Evolutionary conservation across 2,888 invertebrate species (phyloP).

Genomic region (Podabrus alpinus): DNA sequence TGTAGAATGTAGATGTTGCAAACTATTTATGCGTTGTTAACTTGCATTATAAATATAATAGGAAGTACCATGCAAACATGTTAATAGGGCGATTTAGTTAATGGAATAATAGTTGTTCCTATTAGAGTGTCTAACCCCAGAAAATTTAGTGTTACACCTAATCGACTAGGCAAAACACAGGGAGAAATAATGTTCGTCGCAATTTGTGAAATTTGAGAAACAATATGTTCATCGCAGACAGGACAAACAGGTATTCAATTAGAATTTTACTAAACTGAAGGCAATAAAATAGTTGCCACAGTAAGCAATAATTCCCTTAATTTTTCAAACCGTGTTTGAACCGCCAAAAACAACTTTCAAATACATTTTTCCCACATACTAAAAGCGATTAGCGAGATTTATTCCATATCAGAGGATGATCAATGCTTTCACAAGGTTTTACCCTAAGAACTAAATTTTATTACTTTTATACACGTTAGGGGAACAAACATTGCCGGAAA

Average conservation of each 20-base stretch:
- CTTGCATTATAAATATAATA: slow-evolving; percentile 3
- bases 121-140: slow-evolving; percentile 21
- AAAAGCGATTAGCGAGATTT: not conserved
- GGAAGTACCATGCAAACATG: slow-evolving; percentile 25
- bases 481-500: not conserved
- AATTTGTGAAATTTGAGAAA: slow-evolving; percentile 13
- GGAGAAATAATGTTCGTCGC: slow-evolving; percentile 10
- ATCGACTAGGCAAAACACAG: slow-evolving; percentile 12
- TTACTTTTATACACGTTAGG: no score
- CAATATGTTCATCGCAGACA: slow-evolving; percentile 19
- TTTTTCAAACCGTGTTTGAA: no score
- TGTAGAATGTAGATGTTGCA: not conserved
- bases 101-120: slow-evolving; percentile 23
- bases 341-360: not conserved
- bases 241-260: slow-evolving; percentile 16
- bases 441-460: no score
- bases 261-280: not conserved
- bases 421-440: no score
- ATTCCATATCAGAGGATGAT: no score
- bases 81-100: slow-evolving; percentile 23
- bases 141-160: slow-evolving; percentile 21
- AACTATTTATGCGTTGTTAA: not conserved
- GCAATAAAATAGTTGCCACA: not conserved
- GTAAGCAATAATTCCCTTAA: not conserved
- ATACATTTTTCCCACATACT: not conserved